phyloP scores from a whole-genome alignment of 2,888 invertebrate genomes.

The Aricia artaxerxes region DNA sequence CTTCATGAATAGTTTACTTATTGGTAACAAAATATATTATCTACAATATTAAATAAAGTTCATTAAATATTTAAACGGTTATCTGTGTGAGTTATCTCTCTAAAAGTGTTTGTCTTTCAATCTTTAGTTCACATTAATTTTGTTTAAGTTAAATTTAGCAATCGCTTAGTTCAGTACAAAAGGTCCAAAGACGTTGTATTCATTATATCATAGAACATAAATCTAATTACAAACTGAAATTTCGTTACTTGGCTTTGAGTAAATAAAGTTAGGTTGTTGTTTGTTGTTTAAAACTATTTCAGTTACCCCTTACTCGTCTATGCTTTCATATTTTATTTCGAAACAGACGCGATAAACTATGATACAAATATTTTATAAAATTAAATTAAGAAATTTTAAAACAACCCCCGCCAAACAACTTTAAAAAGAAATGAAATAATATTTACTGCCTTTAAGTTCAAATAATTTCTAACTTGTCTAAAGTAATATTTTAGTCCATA shows the following conservation, averaged over 20 bases:
- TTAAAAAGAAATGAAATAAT: no score
- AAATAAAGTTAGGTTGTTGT: slow-evolving; percentile 1
- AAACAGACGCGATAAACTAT: background rate
- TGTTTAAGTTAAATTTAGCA: background rate
- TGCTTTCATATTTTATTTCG: background rate
- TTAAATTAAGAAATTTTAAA: no score
- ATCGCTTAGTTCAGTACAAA: background rate
- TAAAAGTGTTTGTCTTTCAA: background rate
- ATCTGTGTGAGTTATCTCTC: background rate
- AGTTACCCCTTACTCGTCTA: background rate
- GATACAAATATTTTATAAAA: no score
- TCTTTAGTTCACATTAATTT: background rate
- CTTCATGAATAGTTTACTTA: no score
- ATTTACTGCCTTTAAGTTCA: no score
- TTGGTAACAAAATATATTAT: no score
- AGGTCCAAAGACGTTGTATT: background rate
- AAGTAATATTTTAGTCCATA: no score
- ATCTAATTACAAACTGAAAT: background rate
- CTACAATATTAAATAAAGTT: background rate
- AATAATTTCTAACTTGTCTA: no score
- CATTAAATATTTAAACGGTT: background rate
- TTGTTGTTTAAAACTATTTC: slow-evolving; percentile 11
- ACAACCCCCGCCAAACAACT: no score
- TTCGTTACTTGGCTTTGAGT: background rate
- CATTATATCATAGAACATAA: background rate